A percentile compares a stretch with the other conserved stretches of the same genome.
Evolutionary conservation across 2,888 invertebrate genomes (phyloP).

Genomic region (Cepaea hortensis): DNA sequence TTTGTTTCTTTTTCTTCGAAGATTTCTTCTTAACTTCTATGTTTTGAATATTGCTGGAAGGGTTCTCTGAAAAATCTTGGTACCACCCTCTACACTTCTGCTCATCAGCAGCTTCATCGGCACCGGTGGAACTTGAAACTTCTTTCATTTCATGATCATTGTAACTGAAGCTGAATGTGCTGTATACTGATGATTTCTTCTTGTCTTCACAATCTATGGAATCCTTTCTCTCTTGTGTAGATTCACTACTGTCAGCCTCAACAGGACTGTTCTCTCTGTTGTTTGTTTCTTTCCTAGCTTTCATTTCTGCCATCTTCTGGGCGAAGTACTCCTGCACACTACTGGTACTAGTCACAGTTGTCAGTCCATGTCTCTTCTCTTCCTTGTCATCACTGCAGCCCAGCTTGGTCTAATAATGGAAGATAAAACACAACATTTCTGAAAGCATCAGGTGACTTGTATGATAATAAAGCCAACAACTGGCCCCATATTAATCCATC

Average conservation of each 20-base stretch:
- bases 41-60: not conserved
- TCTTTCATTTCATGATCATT: not conserved
- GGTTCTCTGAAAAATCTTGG: constrained; percentile 25
- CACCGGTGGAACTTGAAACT: not conserved
- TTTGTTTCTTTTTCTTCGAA: not conserved
- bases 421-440: not conserved
- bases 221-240: not conserved
- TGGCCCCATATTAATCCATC: too few relatives aligned
- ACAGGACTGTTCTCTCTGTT: not conserved
- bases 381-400: constrained; percentile 6
- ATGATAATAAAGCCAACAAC: not conserved
- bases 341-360: constrained; percentile 46
- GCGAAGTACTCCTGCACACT: constrained; percentile 74
- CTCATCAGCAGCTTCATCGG: not conserved
- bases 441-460: not conserved
- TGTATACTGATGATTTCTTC: not conserved
- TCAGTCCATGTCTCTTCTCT: constrained; percentile 31
- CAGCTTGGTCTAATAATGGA: not conserved
- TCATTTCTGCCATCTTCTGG: constrained; percentile 71
- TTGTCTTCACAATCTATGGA: not conserved
- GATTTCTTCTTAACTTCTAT: constrained; percentile 3
- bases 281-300: constrained; percentile 35
- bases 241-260: too few relatives aligned
- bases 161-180: constrained; percentile 26
- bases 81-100: constrained; percentile 13